Evolutionary conservation across 2,797 vertebrate species (phyloP).

Genomic region (Rachycentron canadum): DNA sequence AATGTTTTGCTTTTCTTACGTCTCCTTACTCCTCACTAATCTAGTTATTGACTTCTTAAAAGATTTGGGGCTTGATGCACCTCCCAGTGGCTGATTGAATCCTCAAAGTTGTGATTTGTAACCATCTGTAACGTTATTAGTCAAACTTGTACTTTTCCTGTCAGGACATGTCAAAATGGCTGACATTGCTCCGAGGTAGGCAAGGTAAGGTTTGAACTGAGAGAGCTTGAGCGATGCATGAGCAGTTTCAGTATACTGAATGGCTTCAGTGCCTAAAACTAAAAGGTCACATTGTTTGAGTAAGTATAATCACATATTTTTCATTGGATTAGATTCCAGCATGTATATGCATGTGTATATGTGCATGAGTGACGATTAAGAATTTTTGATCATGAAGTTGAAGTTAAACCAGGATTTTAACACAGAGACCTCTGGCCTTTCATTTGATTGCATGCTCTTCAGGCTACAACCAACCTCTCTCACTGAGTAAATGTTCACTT

Average conservation of each 20-base stretch:
- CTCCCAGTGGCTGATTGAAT: background rate
- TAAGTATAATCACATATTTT: background rate
- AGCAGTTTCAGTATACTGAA: background rate
- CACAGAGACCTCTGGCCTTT: background rate
- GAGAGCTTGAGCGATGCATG: background rate
- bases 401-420: background rate
- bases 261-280: background rate
- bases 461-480: background rate
- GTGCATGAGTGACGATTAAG: background rate
- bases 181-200: background rate
- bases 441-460: background rate
- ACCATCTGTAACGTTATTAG: slow-evolving; percentile 3
- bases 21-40: background rate
- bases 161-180: background rate
- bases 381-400: background rate
- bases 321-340: background rate
- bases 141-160: background rate
- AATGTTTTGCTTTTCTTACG: background rate
- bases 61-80: background rate
- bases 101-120: background rate
- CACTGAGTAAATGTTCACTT: background rate
- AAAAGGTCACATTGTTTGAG: background rate
- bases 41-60: background rate
- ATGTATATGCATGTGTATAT: background rate
- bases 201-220: background rate